Percentiles rank a stretch among this genome's conserved stretches.
Conservation (phyloP, 2,888 invertebrate genomes). For the Esperia sulphurella region DNA sequence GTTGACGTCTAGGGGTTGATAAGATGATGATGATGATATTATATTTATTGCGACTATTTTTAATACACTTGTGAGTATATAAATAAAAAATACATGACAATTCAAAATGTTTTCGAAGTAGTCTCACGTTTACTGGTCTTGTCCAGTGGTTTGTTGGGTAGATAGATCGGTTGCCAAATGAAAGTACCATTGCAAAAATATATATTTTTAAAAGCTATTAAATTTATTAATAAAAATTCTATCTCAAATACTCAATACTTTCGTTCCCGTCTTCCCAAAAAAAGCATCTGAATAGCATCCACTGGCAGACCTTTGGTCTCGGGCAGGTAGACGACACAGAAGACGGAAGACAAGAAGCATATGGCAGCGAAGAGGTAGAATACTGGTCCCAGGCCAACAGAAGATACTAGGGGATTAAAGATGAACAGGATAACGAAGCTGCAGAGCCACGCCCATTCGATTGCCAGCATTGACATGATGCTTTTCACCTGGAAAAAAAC, state of each 20-base stretch:
- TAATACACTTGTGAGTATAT: no score
- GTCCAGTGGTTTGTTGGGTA: no score
- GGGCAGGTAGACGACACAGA: constrained; percentile 33
- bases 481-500: constrained; percentile 40
- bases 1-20: no score
- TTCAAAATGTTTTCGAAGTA: no score
- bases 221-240: neutral
- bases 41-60: no score
- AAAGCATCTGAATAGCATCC: constrained; percentile 39
- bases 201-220: neutral
- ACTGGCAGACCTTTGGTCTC: constrained; percentile 48
- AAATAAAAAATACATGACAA: no score
- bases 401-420: constrained; percentile 43
- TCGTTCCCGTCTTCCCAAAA: constrained; percentile 9
- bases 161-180: no score
- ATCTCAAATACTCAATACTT: neutral
- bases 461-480: constrained; percentile 38
- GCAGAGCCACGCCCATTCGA: constrained; percentile 52
- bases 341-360: constrained; percentile 34
- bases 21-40: no score
- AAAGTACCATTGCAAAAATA: neutral
- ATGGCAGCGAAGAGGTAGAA: constrained; percentile 49
- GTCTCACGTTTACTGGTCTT: no score
- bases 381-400: constrained; percentile 44
- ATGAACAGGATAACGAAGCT: constrained; percentile 47